phyloP scores from a whole-genome alignment of 2,797 vertebrate genomes.

The Lutjanus argentimaculatus region DNA sequence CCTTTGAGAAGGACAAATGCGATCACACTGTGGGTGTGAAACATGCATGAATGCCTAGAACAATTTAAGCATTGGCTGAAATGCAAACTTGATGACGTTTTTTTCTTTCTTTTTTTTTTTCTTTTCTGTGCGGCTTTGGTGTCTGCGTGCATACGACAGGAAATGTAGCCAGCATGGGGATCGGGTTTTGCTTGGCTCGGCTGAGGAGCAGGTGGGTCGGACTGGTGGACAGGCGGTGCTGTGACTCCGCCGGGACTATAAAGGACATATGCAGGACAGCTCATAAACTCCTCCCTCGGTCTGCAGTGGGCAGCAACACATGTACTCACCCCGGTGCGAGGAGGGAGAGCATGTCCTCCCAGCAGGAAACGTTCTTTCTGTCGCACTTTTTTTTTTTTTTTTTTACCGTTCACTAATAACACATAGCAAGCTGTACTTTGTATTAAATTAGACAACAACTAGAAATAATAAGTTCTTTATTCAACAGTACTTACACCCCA shows the following conservation, averaged over 20 bases:
- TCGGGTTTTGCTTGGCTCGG: slow-evolving; percentile 45
- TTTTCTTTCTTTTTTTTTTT: background rate
- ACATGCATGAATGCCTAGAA: slow-evolving; percentile 72
- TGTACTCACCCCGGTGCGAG: slow-evolving; percentile 29
- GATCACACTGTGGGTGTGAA: slow-evolving; percentile 74
- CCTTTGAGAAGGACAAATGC: slow-evolving; percentile 60
- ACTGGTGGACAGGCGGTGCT: slow-evolving; percentile 52
- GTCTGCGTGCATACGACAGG: slow-evolving; percentile 47
- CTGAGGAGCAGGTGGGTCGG: slow-evolving; percentile 68
- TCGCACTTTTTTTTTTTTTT: too few species aligned
- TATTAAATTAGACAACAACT: too few species aligned
- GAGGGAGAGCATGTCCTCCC: slow-evolving; percentile 18
- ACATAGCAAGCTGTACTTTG: too few species aligned
- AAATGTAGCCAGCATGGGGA: slow-evolving; percentile 53
- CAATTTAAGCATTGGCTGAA: slow-evolving; percentile 59
- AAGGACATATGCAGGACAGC: slow-evolving; percentile 62
- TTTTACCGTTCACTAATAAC: too few species aligned
- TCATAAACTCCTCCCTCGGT: slow-evolving; percentile 34
- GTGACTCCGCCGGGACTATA: slow-evolving; percentile 41
- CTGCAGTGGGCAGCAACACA: slow-evolving; percentile 26
- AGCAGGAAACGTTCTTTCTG: slow-evolving; percentile 23
- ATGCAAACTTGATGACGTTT: slow-evolving; percentile 48
- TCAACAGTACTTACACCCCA: too few species aligned
- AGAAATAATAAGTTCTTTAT: too few species aligned
- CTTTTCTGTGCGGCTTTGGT: background rate